A percentile compares a stretch with the other conserved stretches of the same genome.
Evolutionary conservation across 2,113 vertebrate genomes (phyloP).

Genomic region (Gymnocephalus cernua): DNA sequence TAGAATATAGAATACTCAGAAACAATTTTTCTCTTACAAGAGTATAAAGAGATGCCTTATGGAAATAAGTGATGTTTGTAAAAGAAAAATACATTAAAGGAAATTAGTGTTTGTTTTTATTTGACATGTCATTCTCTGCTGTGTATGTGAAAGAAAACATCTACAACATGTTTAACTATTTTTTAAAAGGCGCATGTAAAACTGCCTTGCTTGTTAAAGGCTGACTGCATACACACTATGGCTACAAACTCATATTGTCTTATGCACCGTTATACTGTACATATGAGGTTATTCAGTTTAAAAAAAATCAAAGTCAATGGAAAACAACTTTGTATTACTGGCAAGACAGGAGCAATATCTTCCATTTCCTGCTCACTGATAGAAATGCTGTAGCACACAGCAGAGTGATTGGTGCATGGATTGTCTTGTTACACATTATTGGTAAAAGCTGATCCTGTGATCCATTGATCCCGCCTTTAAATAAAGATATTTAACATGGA

Average conservation of each 20-base stretch:
- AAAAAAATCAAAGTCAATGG: constrained; percentile 34
- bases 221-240: constrained; percentile 14
- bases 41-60: not conserved
- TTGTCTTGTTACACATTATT: constrained; percentile 72
- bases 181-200: not conserved
- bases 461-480: constrained; percentile 65
- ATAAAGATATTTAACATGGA: constrained; percentile 68
- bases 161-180: not conserved
- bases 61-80: constrained; percentile 16
- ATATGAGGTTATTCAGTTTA: not conserved
- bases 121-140: constrained; percentile 6
- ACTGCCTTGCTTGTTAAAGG: not conserved
- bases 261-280: not conserved
- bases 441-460: constrained; percentile 52
- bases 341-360: constrained; percentile 26
- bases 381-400: constrained; percentile 50
- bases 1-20: constrained; percentile 4
- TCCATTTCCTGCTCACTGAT: constrained; percentile 42
- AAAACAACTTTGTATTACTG: constrained; percentile 36
- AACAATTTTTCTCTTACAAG: not conserved
- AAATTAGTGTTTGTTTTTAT: not conserved
- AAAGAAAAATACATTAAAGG: constrained; percentile 27
- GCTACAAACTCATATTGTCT: not conserved
- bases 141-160: constrained; percentile 1
- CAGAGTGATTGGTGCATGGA: constrained; percentile 61